phyloP scores from a whole-genome alignment of 37 sponge, comb jelly and placozoan genomes.

The Haliclona indistincta region DNA sequence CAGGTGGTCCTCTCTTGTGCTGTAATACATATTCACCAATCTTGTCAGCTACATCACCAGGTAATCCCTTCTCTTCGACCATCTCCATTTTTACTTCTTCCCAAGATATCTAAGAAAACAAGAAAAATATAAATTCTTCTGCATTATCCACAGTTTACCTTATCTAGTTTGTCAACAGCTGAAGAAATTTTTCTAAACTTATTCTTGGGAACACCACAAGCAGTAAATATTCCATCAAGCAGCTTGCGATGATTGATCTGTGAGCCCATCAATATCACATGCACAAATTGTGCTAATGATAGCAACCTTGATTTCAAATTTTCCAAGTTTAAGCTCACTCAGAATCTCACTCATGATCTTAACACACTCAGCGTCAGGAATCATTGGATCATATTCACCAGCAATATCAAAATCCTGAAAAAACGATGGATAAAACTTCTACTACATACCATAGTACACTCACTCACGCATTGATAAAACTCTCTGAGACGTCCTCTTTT shows the following conservation, averaged over 20 bases:
- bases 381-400: conserved; percentile 95
- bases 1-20: conserved; percentile 66
- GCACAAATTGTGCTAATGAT: background rate
- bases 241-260: conserved; percentile 95
- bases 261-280: background rate
- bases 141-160: conserved; percentile 51
- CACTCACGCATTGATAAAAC: conserved; percentile 98
- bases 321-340: conserved; percentile 74
- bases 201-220: conserved; percentile 84
- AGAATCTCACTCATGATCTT: conserved; percentile 90
- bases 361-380: conserved; percentile 97
- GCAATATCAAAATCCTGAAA: conserved; percentile 97
- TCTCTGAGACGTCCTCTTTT: conserved; percentile 94
- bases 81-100: conserved; percentile 90
- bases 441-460: background rate
- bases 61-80: conserved; percentile 88
- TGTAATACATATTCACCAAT: conserved; percentile 88
- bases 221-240: conserved; percentile 96
- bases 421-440: background rate
- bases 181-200: conserved; percentile 93
- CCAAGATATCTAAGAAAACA: conserved; percentile 68
- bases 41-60: conserved; percentile 73
- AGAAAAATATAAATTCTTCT: background rate
- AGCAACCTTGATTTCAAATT: conserved; percentile 88
- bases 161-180: conserved; percentile 98